Evolutionary conservation across 2,888 invertebrate species (phyloP).

Genomic region (Labia minor): DNA sequence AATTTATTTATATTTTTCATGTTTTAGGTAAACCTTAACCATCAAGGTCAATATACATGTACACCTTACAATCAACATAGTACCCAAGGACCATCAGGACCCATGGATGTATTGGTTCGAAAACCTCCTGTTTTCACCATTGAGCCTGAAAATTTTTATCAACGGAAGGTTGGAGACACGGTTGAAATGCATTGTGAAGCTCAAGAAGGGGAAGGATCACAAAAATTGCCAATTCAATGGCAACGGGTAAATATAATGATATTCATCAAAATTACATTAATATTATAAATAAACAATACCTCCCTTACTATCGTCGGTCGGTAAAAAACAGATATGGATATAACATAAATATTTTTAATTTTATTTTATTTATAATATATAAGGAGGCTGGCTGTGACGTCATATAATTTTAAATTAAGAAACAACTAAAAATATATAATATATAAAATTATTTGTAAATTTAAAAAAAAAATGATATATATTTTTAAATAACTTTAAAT

Average conservation of each 20-base stretch:
- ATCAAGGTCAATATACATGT: slow-evolving; percentile 90
- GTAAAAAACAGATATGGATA: no score
- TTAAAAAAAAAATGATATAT: no score
- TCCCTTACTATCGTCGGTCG: no score
- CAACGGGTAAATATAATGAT: slow-evolving; percentile 47
- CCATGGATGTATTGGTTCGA: slow-evolving; percentile 71
- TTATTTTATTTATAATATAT: no score
- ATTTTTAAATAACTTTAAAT: no score
- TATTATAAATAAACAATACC: no score
- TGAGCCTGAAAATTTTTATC: slow-evolving; percentile 84
- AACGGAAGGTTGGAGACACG: slow-evolving; percentile 74
- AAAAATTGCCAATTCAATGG: slow-evolving; percentile 84
- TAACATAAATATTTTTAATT: no score
- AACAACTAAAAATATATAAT: no score
- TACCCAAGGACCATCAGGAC: slow-evolving; percentile 81
- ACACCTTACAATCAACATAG: slow-evolving; percentile 93
- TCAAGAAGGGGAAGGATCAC: slow-evolving; percentile 81
- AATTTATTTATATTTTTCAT: slow-evolving; percentile 15
- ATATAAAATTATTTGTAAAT: no score
- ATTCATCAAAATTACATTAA: slow-evolving; percentile 25
- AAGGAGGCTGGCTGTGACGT: no score
- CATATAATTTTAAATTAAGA: no score
- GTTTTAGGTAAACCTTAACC: slow-evolving; percentile 60
- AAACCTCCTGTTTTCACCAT: slow-evolving; percentile 87
- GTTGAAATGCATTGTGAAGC: slow-evolving; percentile 94